Evolutionary conservation across 2,113 vertebrate genomes (phyloP).

Genomic region (Tinamus guttatus): DNA sequence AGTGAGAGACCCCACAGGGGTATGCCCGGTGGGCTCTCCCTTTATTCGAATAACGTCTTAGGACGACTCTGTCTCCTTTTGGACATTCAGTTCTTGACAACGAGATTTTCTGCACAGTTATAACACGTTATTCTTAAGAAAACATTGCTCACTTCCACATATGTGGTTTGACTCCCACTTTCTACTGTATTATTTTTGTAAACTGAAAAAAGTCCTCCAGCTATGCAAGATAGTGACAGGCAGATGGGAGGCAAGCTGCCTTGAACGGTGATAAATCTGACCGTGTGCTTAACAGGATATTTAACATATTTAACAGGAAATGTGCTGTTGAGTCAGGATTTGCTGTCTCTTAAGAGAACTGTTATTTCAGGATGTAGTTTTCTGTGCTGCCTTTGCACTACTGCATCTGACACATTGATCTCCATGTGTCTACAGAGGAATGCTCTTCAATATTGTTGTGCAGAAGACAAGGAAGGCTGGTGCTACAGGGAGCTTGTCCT

Average conservation of each 20-base stretch:
- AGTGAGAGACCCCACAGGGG: too few species aligned
- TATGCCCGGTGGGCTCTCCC: too few species aligned
- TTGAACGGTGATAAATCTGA: too few species aligned
- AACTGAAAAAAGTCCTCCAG: neutral
- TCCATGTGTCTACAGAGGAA: neutral
- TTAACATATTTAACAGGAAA: neutral
- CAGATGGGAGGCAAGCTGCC: neutral
- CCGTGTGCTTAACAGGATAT: neutral
- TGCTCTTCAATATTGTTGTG: neutral
- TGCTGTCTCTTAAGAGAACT: neutral
- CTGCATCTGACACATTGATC: neutral
- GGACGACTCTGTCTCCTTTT: too few species aligned
- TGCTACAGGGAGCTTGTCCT: neutral
- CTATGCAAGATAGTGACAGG: neutral
- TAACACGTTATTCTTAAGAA: neutral
- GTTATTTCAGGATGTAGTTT: neutral
- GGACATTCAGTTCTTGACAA: too few species aligned
- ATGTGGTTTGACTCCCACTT: fast-evolving
- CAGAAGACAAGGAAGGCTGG: neutral
- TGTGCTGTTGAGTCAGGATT: neutral
- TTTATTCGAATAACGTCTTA: too few species aligned
- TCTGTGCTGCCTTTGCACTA: neutral
- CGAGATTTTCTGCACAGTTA: too few species aligned
- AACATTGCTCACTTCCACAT: neutral
- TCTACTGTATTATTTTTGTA: neutral